Evolutionary conservation across 92 coral and sea anemone species (phyloP), one percentile per base, ranked within the genome.

Genomic region (Epizoanthus scotinus): DNA sequence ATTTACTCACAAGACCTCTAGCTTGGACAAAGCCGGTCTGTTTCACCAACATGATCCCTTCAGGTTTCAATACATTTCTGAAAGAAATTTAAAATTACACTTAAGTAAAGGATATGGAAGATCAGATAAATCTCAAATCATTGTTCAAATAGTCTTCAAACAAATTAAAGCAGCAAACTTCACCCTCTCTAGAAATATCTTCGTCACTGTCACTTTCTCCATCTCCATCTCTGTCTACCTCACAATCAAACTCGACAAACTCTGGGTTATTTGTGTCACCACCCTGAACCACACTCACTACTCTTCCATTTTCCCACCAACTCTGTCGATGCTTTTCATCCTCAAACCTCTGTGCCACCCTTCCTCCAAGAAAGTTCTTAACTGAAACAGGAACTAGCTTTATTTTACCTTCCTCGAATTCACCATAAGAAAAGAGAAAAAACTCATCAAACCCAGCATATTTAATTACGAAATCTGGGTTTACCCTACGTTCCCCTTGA

Each of bases 231-330:
- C 31, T 5, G 67, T 70, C 68, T 26, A 53, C 65, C 36, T 82
- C 67, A 69, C 58, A 62, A 66, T 64, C 87, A 84, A 84, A 84
- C 34, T 82, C 78, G 56, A 70, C 61, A 77, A 77, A 84, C 24
- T 77, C 87, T n/a, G 78, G 83, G 36, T 84, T 65, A 5, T 75
- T 47, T 42, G 49, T 77, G 40, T 77, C 83, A 47, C 26, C 54
- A 36, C 64, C 66, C 64, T 65, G 60, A 62, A 54, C 40, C 56
- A 70, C 62, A 82, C 49, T 82, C 8, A 82, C 50, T 31, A 71
- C 82, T n/a, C 79, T 82, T 24, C 86, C 86, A 54, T 69, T 62
- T 67, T 82, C 82, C 86, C 61, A 71, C 86, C 71, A 82, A 28
- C 82, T 82, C 68, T 70, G 75, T 10, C 20, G 61, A 82, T 70